These are phyloP conservation scores for Gnathonemus longibarbis DNA, from an alignment of 2,113 vertebrate species.

Conservation along the genomic window DNA sequence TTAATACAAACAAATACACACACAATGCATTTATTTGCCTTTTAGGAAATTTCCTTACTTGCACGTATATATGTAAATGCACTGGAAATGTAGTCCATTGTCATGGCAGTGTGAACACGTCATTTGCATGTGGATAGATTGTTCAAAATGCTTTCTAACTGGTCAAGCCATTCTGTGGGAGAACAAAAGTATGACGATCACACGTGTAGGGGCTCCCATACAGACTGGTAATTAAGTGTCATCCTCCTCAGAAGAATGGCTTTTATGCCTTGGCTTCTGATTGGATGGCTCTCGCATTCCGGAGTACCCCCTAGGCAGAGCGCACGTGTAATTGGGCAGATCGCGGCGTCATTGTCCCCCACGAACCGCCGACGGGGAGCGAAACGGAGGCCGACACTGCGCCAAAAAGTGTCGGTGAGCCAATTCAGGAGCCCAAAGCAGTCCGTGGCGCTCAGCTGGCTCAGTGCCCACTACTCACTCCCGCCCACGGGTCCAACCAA, in stretches of 20 bases:
- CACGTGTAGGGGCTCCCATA: not conserved
- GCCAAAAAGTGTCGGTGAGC: not conserved
- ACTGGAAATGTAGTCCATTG: not conserved
- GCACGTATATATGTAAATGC: not conserved
- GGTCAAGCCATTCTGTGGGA: not conserved
- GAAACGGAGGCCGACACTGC: not conserved
- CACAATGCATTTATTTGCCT: not conserved
- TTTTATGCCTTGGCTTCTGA: not conserved
- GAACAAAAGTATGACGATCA: not conserved
- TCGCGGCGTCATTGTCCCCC: not conserved
- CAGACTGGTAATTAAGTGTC: constrained; percentile 3
- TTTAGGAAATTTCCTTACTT: constrained; percentile 1
- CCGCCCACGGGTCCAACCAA: not conserved
- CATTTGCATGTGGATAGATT: not conserved
- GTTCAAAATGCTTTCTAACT: not conserved
- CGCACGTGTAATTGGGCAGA: not conserved
- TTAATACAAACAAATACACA: not conserved
- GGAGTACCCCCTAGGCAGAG: not conserved
- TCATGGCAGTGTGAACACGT: not conserved
- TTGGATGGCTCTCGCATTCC: not conserved
- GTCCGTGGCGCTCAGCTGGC: not conserved
- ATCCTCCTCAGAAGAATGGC: not conserved
- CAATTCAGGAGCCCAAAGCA: not conserved
- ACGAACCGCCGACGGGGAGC: not conserved
- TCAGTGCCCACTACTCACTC: not conserved